Percentiles rank a stretch among this genome's conserved stretches.
Conservation (phyloP, 2,888 invertebrate genomes). For the Automeris io region DNA sequence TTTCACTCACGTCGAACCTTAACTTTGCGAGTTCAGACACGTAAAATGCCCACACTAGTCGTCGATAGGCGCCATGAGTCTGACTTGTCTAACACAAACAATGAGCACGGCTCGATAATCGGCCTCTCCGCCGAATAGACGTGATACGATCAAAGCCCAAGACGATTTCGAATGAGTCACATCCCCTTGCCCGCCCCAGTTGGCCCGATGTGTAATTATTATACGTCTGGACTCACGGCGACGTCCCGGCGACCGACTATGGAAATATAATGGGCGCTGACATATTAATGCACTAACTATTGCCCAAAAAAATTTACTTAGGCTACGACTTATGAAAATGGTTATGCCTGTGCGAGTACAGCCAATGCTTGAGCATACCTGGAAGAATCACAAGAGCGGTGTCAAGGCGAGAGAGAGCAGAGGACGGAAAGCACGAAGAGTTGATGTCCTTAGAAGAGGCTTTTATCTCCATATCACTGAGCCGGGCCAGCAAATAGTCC, state of each 20-base stretch:
- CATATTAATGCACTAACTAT: conserved; percentile 25
- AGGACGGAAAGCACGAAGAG: conserved; percentile 70
- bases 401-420: conserved; percentile 55
- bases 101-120: conserved; percentile 43
- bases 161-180: conserved; percentile 63
- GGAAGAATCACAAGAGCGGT: conserved; percentile 47
- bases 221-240: conserved; percentile 71
- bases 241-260: conserved; percentile 55
- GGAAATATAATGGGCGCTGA: conserved; percentile 47
- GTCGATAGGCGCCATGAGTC: conserved; percentile 17
- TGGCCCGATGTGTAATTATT: conserved; percentile 66
- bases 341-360: background rate
- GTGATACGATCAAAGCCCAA: conserved; percentile 60
- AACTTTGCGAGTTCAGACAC: background rate
- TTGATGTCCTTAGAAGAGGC: conserved; percentile 50
- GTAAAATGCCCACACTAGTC: background rate
- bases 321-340: conserved; percentile 7
- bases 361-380: conserved; percentile 41
- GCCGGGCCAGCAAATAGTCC: conserved; percentile 60
- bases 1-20: background rate
- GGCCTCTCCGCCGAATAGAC: conserved; percentile 46
- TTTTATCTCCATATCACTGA: conserved; percentile 73
- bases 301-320: conserved; percentile 3
- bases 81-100: conserved; percentile 30
- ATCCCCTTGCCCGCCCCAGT: conserved; percentile 55